Conservation (phyloP, 1,140 invertebrate genomes). For the Stegodyphus dumicola region DNA sequence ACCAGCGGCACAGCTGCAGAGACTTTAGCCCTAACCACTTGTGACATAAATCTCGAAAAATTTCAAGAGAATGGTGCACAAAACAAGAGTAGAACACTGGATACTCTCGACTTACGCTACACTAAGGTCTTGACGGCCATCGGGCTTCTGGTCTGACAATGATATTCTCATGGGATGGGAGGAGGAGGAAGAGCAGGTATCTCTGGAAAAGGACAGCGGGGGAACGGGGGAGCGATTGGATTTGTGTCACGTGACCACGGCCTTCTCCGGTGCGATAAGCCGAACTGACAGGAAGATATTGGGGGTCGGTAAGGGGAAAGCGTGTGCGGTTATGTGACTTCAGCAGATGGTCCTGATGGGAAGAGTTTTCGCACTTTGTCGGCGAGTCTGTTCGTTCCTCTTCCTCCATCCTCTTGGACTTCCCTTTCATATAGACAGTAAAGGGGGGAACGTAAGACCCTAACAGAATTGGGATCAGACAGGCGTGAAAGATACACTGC, state of each 20-base stretch:
- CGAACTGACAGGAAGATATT: constrained; percentile 45
- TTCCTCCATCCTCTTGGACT: neutral
- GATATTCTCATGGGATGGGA: constrained; percentile 23
- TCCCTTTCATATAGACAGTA: neutral
- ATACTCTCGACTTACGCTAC: constrained; percentile 31
- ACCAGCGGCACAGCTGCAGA: too few species aligned
- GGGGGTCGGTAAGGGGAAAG: too few species aligned
- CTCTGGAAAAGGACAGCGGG: neutral
- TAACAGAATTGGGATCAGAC: constrained; percentile 40
- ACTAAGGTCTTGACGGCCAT: constrained; percentile 36
- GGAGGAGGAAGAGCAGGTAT: neutral
- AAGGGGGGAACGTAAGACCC: neutral
- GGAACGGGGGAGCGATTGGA: constrained; percentile 33
- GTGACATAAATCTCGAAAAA: too few species aligned
- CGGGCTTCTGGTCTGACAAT: constrained; percentile 33
- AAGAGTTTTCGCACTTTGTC: constrained; percentile 33
- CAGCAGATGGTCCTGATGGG: constrained; percentile 51
- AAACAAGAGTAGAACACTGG: neutral
- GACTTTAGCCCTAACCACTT: too few species aligned
- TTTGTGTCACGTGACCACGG: constrained; percentile 52
- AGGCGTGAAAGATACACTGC: constrained; percentile 53
- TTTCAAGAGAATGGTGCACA: too few species aligned
- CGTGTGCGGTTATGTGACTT: constrained; percentile 43
- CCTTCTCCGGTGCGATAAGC: constrained; percentile 41
- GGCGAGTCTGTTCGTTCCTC: neutral